A percentile compares a stretch with the other conserved stretches of the same genome.
Conservation (phyloP, 1,140 invertebrate genomes). For the Ceratoteleas bidentatus region DNA sequence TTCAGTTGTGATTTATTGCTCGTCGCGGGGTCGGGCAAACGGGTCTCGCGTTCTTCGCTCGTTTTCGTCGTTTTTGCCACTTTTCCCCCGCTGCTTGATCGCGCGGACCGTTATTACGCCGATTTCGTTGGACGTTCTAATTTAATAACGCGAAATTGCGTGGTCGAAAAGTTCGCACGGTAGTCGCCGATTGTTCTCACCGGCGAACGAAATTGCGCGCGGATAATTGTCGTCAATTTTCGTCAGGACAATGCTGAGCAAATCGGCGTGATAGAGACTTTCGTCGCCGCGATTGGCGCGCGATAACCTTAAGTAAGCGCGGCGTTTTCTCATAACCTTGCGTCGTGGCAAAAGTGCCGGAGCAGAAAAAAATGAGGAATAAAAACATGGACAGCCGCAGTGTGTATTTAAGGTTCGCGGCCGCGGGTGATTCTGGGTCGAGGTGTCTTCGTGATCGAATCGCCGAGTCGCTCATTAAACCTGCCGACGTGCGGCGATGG, state of each 20-base stretch:
- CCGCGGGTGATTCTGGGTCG: constrained; percentile 65
- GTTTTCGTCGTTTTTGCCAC: no score
- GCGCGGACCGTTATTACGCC: no score
- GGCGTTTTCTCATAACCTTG: constrained; percentile 61
- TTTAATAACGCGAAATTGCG: neutral
- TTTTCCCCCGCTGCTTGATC: no score
- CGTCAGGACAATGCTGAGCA: constrained; percentile 44
- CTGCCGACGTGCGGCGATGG: constrained; percentile 24
- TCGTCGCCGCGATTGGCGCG: constrained; percentile 54
- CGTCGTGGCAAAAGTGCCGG: constrained; percentile 24
- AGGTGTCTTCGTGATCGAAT: constrained; percentile 63
- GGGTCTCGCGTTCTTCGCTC: no score
- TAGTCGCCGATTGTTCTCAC: constrained; percentile 11
- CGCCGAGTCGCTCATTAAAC: constrained; percentile 43
- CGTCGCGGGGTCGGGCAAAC: neutral
- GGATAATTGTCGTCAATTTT: constrained; percentile 59
- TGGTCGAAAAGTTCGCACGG: constrained; percentile 36
- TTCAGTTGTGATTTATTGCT: constrained; percentile 4
- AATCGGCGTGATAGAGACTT: constrained; percentile 46
- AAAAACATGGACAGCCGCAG: constrained; percentile 46
- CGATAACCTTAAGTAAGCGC: constrained; percentile 53
- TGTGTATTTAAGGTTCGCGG: constrained; percentile 61
- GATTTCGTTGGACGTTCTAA: neutral
- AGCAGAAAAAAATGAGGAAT: constrained; percentile 40
- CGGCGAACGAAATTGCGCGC: constrained; percentile 33